Conservation (phyloP, 2,113 vertebrate species). For the Pseudopodoces humilis region DNA sequence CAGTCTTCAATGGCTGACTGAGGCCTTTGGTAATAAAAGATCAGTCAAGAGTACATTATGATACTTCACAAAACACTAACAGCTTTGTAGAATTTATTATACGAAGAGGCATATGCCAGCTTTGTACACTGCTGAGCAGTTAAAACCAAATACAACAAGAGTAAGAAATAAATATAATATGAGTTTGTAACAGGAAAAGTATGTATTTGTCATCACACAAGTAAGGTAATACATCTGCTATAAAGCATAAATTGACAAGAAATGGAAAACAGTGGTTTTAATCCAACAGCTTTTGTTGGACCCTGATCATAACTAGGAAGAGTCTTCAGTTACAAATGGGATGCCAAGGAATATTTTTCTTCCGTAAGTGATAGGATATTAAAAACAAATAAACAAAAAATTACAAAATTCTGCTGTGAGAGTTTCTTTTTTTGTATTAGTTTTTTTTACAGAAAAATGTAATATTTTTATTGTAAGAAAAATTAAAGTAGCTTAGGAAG, state of each 20-base stretch:
- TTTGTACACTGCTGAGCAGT: slow-evolving; percentile 25
- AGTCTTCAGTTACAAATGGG: background rate
- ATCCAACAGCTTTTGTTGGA: background rate
- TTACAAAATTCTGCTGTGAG: background rate
- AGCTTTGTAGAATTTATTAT: slow-evolving; percentile 73
- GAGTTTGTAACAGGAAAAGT: background rate
- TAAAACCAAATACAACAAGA: slow-evolving; percentile 31
- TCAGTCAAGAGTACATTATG: slow-evolving; percentile 73
- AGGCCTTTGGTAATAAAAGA: slow-evolving; percentile 77
- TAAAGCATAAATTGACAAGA: background rate
- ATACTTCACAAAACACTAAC: slow-evolving; percentile 63
- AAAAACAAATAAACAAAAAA: background rate
- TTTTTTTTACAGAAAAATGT: background rate
- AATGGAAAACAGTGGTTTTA: background rate
- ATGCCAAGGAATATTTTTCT: background rate
- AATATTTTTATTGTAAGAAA: background rate
- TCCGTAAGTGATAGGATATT: background rate
- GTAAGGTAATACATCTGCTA: background rate
- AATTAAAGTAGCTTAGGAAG: background rate
- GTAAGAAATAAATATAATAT: background rate
- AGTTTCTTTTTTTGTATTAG: background rate
- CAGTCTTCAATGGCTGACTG: slow-evolving; percentile 67
- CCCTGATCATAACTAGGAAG: background rate
- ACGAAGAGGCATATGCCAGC: slow-evolving; percentile 59
- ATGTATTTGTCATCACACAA: background rate